Evolutionary conservation across 2,113 vertebrate genomes (phyloP), one percentile per base, ranked within the genome.

Genomic region (Puma concolor): DNA sequence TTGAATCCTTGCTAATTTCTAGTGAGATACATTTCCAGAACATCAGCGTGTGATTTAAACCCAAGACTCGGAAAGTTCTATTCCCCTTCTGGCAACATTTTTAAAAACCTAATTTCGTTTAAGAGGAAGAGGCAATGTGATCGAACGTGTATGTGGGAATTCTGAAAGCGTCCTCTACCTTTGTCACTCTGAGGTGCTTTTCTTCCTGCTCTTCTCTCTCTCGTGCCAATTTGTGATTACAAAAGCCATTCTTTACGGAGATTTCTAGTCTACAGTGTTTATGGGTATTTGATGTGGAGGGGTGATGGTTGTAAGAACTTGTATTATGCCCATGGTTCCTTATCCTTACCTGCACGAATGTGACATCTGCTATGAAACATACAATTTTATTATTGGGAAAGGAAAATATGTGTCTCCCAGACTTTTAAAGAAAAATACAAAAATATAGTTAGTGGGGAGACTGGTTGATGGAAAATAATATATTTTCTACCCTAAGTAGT

Each of bases 1-100:
- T 89, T 85, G 82, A 95, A 74, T 93, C 52, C 71, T 94, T 92
- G 71, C 90, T 95, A 92, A 96, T 21, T 82, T 87, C 96, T 5
- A 44, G 81, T 82, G 52, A 71, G 64, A 81, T 27, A 48, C 69
- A 84, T 96, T 94, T 90, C 83, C 67, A 92, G 74, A 94, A 92
- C 36, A 81, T 87, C 50, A 69, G 63, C 63, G 3, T 84, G 8
- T 84, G 84, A 82, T 77, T 96, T 83, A 89, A 89, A 87, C 72
- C 93, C 77, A 79, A 96, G 41, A 50, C 41, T 81, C 80, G 7
- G 74, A 96, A 94, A 64, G 69, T 95, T 90, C 93, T 83, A 95
- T 10, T 97, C 87, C 92, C 80, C 81, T 88, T 96, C 86, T 95
- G 71, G 80, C 81, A 83, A 67, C 88, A 67, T n/a, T 29, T 41